These are phyloP conservation scores for Leiothrix lutea DNA, from an alignment of 2,113 vertebrate genomes.

Conservation along the genomic window DNA sequence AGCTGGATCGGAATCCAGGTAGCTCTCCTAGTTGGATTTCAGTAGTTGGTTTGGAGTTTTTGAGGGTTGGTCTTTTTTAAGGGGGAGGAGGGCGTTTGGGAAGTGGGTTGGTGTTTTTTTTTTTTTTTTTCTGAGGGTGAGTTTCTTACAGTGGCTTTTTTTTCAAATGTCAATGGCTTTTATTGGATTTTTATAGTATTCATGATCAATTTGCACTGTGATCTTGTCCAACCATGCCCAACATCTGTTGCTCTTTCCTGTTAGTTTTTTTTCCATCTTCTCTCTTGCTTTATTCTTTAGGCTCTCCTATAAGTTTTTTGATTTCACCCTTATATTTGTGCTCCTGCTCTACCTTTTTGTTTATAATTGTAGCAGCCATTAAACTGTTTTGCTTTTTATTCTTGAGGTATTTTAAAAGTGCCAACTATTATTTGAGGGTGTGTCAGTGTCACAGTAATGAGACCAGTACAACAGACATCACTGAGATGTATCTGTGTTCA, in stretches of 20 bases:
- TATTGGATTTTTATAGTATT: not conserved
- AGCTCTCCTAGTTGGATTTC: not conserved
- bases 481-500: not conserved
- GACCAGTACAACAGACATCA: not conserved
- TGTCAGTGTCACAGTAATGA: not conserved
- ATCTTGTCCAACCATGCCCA: not conserved
- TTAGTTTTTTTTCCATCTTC: not conserved
- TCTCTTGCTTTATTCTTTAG: not conserved
- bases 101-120: not conserved
- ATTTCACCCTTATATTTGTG: not conserved
- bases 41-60: not conserved
- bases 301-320: not conserved
- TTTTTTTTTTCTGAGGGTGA: not conserved
- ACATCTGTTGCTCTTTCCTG: not conserved
- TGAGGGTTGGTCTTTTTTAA: rapidly evolving
- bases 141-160: not conserved
- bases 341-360: not conserved
- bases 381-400: not conserved
- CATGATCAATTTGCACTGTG: not conserved
- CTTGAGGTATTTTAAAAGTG: not conserved
- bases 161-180: not conserved
- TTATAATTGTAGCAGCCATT: not conserved
- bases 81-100: rapidly evolving
- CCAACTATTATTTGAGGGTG: not conserved
- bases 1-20: slow-evolving; percentile 92